Conservation (phyloP, 1,140 invertebrate genomes). For the Pectinophora gossypiella region DNA sequence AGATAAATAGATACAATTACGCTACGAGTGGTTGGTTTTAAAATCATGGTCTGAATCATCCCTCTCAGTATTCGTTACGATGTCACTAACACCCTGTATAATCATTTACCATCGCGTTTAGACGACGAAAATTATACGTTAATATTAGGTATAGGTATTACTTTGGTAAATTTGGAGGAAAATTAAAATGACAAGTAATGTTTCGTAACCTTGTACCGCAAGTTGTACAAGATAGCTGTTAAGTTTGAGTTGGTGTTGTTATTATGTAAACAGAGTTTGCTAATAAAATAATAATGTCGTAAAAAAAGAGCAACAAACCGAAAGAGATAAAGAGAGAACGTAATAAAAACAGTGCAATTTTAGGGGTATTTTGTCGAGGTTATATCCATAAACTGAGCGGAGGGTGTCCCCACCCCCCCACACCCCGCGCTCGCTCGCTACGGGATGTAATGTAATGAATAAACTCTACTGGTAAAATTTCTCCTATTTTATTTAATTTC, state of each 20-base stretch:
- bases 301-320: slow-evolving; percentile 66
- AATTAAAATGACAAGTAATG: too few relatives aligned
- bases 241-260: slow-evolving; percentile 2
- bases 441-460: slow-evolving; percentile 67
- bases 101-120: too few relatives aligned
- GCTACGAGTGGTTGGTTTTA: too few relatives aligned
- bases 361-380: slow-evolving; percentile 74
- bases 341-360: slow-evolving; percentile 75
- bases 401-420: slow-evolving; percentile 32
- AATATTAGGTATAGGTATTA: too few relatives aligned
- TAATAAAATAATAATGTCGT: slow-evolving; percentile 71
- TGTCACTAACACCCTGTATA: too few relatives aligned
- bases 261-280: slow-evolving; percentile 30
- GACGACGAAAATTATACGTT: too few relatives aligned
- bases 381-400: slow-evolving; percentile 71
- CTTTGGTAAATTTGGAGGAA: too few relatives aligned
- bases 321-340: slow-evolving; percentile 70
- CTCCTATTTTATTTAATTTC: slow-evolving; percentile 61
- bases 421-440: slow-evolving; percentile 23
- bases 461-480: slow-evolving; percentile 58
- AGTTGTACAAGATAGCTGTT: too few relatives aligned
- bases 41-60: too few relatives aligned
- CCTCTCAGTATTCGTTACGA: too few relatives aligned
- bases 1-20: too few relatives aligned
- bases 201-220: too few relatives aligned